phyloP scores from a whole-genome alignment of 2,888 invertebrate genomes.

The Nomada goodeniana region DNA sequence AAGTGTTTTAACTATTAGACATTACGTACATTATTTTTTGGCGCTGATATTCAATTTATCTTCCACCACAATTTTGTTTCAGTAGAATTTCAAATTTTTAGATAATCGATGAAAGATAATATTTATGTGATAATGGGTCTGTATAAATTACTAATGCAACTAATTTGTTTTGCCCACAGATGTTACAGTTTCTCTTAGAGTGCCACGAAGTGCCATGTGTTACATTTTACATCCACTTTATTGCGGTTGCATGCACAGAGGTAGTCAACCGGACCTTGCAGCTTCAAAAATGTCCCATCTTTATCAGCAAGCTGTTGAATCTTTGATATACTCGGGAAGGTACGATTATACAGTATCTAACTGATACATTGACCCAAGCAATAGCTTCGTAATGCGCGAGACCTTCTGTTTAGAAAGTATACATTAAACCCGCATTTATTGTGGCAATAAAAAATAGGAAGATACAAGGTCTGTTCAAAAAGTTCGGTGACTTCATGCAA shows the following conservation, averaged over 20 bases:
- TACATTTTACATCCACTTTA: constrained; percentile 90
- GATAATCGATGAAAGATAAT: too few species aligned
- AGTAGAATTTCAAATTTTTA: too few species aligned
- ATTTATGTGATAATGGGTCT: too few species aligned
- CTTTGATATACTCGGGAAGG: constrained; percentile 86
- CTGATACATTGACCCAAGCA: background rate
- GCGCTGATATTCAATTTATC: too few species aligned
- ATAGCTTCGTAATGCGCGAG: background rate
- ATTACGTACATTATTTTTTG: too few species aligned
- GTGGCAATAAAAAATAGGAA: too few species aligned
- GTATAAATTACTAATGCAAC: background rate
- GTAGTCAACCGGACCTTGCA: constrained; percentile 86
- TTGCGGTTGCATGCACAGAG: constrained; percentile 90
- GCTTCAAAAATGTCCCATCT: constrained; percentile 87
- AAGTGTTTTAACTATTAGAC: too few species aligned
- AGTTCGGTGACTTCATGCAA: too few species aligned
- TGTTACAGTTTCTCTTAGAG: constrained; percentile 89
- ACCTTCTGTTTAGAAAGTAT: too few species aligned
- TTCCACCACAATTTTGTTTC: too few species aligned
- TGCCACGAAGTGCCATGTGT: constrained; percentile 88
- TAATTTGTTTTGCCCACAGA: constrained; percentile 84
- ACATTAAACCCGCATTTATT: too few species aligned
- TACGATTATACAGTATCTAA: constrained; percentile 54
- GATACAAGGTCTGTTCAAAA: too few species aligned
- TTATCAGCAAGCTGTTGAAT: constrained; percentile 89